Conservation (phyloP, 23 tunicate species). For the Diplosoma virens region DNA sequence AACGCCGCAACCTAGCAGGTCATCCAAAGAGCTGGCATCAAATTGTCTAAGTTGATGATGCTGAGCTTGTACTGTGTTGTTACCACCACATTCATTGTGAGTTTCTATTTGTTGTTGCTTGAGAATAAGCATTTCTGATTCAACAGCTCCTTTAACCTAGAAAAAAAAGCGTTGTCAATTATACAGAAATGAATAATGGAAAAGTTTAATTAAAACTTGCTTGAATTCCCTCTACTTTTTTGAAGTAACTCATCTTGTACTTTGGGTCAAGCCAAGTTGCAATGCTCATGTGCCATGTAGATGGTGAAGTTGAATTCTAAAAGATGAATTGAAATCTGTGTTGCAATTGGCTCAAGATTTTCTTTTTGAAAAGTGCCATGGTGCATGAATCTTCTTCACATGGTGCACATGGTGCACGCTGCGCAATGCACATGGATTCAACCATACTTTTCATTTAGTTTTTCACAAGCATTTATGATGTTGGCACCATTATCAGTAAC, state of each 20-base stretch:
- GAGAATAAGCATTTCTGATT: neutral
- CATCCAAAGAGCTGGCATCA: too few species aligned
- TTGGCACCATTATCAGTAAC: constrained; percentile 18
- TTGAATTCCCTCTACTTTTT: constrained; percentile 21
- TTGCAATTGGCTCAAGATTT: neutral
- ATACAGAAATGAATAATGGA: too few species aligned
- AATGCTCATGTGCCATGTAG: constrained; percentile 14
- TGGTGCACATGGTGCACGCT: constrained; percentile 7
- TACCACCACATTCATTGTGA: neutral
- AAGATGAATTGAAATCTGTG: neutral
- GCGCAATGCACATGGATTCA: constrained; percentile 3
- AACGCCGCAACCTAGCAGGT: too few species aligned
- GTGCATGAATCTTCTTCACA: constrained; percentile 19
- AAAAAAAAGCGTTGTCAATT: neutral
- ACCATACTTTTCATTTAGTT: neutral
- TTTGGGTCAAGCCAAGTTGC: constrained; percentile 30
- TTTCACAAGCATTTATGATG: constrained; percentile 1
- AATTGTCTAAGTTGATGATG: too few species aligned
- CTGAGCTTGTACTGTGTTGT: too few species aligned
- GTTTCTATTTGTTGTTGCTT: neutral
- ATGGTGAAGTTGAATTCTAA: neutral
- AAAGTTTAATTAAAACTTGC: constrained; percentile 12
- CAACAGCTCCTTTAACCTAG: constrained; percentile 24
- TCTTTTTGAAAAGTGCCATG: constrained; percentile 5
- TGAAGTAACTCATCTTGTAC: too few species aligned